These are phyloP conservation scores for Pachyuromys duprasi DNA, from an alignment of 2,797 vertebrate genomes.

Conservation along the genomic window DNA sequence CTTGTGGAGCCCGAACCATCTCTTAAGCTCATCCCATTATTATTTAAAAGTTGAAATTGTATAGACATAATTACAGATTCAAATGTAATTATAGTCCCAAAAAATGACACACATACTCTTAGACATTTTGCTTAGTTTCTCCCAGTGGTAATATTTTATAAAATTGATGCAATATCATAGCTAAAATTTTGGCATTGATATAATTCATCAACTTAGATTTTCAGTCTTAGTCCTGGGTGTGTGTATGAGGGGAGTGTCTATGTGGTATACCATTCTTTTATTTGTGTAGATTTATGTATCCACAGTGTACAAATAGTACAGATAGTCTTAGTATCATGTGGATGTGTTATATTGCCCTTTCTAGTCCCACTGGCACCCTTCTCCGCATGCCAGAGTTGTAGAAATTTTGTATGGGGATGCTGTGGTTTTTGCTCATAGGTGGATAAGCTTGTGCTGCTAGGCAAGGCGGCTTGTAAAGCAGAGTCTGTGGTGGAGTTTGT, in stretches of 20 bases:
- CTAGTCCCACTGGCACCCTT: not conserved
- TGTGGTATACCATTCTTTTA: not conserved
- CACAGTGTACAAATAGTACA: not conserved
- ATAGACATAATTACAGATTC: not conserved
- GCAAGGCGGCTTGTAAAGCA: not conserved
- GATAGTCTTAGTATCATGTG: not conserved
- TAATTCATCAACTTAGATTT: not conserved
- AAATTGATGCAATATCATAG: not conserved
- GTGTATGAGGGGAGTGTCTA: not conserved
- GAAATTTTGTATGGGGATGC: not conserved
- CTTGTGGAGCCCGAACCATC: not conserved
- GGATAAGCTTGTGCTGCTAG: not conserved
- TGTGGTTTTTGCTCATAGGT: not conserved
- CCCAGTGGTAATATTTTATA: not conserved
- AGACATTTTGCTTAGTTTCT: not conserved
- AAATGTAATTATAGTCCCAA: not conserved
- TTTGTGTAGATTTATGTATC: not conserved
- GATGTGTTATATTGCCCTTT: not conserved
- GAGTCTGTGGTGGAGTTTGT: not conserved
- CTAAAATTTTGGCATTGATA: not conserved
- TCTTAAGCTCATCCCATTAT: not conserved
- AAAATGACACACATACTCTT: not conserved
- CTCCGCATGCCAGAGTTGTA: not conserved
- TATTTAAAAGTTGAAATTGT: slow-evolving; percentile 24
- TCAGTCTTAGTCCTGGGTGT: not conserved